Base-by-base conservation (phyloP, 1,140 invertebrate genomes). In the Drosophila chauvacae region DNA sequence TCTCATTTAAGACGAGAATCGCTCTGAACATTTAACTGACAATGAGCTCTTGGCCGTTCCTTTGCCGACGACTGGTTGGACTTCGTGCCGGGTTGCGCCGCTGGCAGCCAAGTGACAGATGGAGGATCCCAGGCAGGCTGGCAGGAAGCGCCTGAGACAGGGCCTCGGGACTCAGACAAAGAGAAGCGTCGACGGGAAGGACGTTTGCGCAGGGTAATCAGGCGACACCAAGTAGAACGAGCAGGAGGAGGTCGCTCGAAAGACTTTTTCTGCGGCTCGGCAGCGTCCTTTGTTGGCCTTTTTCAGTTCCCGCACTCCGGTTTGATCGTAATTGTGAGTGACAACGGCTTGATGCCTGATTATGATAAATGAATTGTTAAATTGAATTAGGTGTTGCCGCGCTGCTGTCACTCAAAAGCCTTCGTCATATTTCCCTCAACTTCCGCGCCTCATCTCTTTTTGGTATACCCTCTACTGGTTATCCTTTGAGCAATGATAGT, bases 281-380 rank as follows among this genome's bases (percentile, higher is more conserved):
- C 37, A 35, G 57, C 53, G 45, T 59, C 51, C 61, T 58, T 66
- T 73, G 50, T 81, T 73, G 51, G 71, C 41, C 70, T 60, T 80
- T 75, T 58, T 42, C 56, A 37, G 39, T 60, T 50, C 50, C 68
- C 57, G 44, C 48, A 45, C 62, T 44, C 26, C 47, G 57, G 65
- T 37, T 81, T 88, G 85, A 90, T 85, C 63, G 85, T 90, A 90
- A 90, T 90, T 90, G 86, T 90, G 85, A 90, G 85, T 90, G 85
- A 90, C 85, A 90, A 85, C 85, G 86, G 78, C 85, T 86, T 90
- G 86, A 90, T 90, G 85, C 81, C 84, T 90, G 85, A 90, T 90
- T 90, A 90, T 90, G 85, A 90, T 90, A 90, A 90, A 90, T 90
- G 86, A 90, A 90, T 90, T 90, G 85, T 90, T 90, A 90, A 90